phyloP scores from a whole-genome alignment of 2,113 vertebrate genomes.

The Psilopogon haemacephalus region DNA sequence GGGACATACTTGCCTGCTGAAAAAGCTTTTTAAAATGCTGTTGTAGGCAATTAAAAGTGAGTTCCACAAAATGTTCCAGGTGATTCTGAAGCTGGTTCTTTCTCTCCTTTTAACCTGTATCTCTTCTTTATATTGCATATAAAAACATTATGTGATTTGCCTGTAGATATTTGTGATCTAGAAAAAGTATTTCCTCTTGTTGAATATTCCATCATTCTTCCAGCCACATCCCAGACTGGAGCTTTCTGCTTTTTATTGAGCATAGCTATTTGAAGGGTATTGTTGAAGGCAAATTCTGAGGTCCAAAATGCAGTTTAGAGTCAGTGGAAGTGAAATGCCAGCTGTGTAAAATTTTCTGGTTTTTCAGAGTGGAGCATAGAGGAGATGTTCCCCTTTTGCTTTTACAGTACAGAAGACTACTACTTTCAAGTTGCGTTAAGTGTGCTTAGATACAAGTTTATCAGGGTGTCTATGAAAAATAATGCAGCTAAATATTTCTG shows the following conservation, averaged over 20 bases:
- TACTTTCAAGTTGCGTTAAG: neutral
- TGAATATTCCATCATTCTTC: neutral
- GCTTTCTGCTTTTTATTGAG: neutral
- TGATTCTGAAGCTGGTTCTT: neutral
- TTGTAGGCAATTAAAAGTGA: neutral
- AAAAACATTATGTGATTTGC: neutral
- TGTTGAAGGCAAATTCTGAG: neutral
- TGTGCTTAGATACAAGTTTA: neutral
- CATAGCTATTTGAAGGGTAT: neutral
- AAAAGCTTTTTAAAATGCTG: neutral
- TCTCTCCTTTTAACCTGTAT: neutral
- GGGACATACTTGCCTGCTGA: neutral
- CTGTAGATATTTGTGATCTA: neutral
- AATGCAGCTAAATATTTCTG: neutral
- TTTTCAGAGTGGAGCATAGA: neutral
- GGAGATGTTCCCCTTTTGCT: neutral
- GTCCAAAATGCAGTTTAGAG: neutral
- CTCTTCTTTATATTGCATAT: neutral
- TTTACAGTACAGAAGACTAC: neutral
- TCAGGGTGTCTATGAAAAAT: neutral
- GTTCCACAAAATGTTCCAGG: neutral
- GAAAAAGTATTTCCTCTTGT: neutral
- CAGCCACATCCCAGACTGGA: neutral
- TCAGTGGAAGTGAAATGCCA: neutral
- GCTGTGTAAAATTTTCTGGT: neutral